phyloP scores from a whole-genome alignment of 2,113 vertebrate genomes.

The Taurulus bubalis region DNA sequence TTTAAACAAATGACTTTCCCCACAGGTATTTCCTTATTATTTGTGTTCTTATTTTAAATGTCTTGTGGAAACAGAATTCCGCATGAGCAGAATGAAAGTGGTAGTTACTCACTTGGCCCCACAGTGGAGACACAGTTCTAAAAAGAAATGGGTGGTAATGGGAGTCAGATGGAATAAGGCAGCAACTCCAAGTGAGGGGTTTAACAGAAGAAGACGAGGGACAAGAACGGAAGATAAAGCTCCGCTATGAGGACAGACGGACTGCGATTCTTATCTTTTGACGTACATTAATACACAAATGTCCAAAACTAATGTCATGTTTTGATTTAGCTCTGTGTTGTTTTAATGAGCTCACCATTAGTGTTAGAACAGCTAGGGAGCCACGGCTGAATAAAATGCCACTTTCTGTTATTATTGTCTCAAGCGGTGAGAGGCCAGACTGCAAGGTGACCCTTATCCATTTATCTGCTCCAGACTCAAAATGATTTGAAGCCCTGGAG shows the following conservation, averaged over 20 bases:
- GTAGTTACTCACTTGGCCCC: background rate
- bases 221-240: background rate
- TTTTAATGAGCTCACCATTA: slow-evolving; percentile 5
- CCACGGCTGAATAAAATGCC: background rate
- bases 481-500: slow-evolving; percentile 2
- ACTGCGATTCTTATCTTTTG: background rate
- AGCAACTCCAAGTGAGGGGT: slow-evolving; percentile 10
- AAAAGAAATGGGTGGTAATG: background rate
- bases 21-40: background rate
- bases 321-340: background rate
- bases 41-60: background rate
- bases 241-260: background rate
- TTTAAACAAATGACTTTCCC: background rate
- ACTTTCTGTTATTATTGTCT: background rate
- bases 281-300: background rate
- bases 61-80: background rate
- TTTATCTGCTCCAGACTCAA: background rate
- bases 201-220: background rate
- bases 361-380: background rate
- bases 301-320: background rate
- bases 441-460: slow-evolving; percentile 11
- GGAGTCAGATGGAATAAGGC: slow-evolving; percentile 2
- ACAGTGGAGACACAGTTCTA: background rate
- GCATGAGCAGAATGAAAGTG: background rate
- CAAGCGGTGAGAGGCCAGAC: background rate